phyloP scores from a whole-genome alignment of 2,888 invertebrate species.

The Phyto melanocephala region DNA sequence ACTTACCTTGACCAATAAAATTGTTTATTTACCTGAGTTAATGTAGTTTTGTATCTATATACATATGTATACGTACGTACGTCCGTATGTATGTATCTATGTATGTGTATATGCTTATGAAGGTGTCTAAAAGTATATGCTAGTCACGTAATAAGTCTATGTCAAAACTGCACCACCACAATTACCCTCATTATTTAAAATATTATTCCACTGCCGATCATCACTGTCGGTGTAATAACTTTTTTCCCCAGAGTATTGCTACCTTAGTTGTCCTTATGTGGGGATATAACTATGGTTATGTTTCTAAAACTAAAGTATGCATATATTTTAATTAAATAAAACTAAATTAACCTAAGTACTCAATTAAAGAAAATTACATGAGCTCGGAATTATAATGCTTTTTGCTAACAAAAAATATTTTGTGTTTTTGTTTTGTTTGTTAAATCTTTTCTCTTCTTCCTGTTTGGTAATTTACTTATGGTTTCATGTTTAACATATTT shows the following conservation, averaged over 20 bases:
- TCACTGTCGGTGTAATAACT: not conserved
- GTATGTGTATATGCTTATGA: no score
- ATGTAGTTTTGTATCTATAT: not conserved
- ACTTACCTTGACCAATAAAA: slow-evolving; percentile 29
- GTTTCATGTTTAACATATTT: not conserved
- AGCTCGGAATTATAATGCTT: slow-evolving; percentile 22
- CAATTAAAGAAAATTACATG: slow-evolving; percentile 54
- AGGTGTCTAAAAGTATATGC: not conserved
- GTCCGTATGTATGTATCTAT: not conserved
- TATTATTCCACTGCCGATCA: not conserved
- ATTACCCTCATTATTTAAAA: not conserved
- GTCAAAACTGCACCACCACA: slow-evolving; percentile 13
- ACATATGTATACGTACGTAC: no score
- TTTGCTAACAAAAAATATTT: no score
- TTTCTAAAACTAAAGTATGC: not conserved
- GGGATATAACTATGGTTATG: not conserved
- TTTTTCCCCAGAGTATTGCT: slow-evolving; percentile 15
- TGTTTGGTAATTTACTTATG: slow-evolving; percentile 6
- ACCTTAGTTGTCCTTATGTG: not conserved
- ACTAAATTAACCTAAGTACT: slow-evolving; percentile 41
- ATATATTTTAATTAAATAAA: slow-evolving; percentile 51
- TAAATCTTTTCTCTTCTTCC: not conserved
- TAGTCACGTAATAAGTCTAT: slow-evolving; percentile 49
- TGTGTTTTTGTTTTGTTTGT: not conserved
- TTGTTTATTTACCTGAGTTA: slow-evolving; percentile 1